These are phyloP conservation scores for Drosophila virilis DNA, from an alignment of 1,140 invertebrate genomes.

Conservation along the genomic window DNA sequence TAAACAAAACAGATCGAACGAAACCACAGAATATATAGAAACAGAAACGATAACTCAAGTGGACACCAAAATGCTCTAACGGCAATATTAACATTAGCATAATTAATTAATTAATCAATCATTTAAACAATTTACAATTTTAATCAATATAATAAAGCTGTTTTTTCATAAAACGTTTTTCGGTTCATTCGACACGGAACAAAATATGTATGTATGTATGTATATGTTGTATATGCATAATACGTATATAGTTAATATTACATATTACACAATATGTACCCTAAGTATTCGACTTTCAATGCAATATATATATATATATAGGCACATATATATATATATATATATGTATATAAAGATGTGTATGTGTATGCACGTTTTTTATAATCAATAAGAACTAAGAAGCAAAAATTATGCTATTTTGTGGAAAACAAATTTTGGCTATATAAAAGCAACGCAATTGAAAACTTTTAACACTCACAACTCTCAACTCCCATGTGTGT, in stretches of 20 bases:
- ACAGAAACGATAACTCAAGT: conserved; percentile 52
- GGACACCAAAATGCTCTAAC: conserved; percentile 35
- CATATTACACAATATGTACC: conserved; percentile 8
- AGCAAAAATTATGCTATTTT: conserved; percentile 72
- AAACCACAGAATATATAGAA: conserved; percentile 40
- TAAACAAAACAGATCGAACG: conserved; percentile 44
- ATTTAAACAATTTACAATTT: conserved; percentile 75
- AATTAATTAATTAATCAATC: conserved; percentile 38
- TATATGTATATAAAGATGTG: conserved; percentile 7
- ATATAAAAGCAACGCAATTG: conserved; percentile 73
- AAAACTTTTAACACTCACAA: conserved; percentile 58
- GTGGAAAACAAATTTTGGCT: conserved; percentile 80
- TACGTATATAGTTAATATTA: conserved; percentile 25
- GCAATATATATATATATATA: conserved; percentile 19
- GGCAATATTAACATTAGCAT: conserved; percentile 57
- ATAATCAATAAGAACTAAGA: conserved; percentile 66
- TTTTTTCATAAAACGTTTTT: conserved; percentile 56
- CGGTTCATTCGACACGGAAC: conserved; percentile 41
- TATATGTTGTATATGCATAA: conserved; percentile 26
- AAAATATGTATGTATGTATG: conserved; percentile 34
- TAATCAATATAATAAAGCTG: conserved; percentile 74
- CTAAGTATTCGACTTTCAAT: conserved; percentile 45
- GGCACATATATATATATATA: conserved; percentile 1
- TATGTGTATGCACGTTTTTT: conserved; percentile 27
- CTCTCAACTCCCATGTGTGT: conserved; percentile 40